phyloP scores from a whole-genome alignment of 2,113 vertebrate species.

The Apeltes quadracus region DNA sequence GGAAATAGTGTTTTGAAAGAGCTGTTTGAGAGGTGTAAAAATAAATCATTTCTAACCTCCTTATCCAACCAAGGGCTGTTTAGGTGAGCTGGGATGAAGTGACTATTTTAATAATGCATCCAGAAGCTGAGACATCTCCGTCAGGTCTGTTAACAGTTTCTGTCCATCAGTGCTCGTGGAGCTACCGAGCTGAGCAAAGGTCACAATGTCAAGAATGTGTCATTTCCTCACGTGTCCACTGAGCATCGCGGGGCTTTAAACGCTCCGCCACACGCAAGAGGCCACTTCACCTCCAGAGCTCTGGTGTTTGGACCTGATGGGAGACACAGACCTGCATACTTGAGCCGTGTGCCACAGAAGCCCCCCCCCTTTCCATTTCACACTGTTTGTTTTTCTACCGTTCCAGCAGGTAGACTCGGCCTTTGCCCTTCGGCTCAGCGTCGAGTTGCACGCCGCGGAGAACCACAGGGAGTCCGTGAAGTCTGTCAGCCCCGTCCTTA shows the following conservation, averaged over 20 bases:
- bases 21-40: not conserved
- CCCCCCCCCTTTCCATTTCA: constrained; percentile 26
- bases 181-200: constrained; percentile 28
- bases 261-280: constrained; percentile 41
- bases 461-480: constrained; percentile 48
- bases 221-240: constrained; percentile 34
- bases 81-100: not conserved
- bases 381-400: constrained; percentile 71
- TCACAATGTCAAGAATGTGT: constrained; percentile 54
- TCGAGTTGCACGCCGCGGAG: constrained; percentile 38
- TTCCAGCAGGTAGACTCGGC: constrained; percentile 60
- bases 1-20: not conserved
- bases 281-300: constrained; percentile 40
- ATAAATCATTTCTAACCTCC: not conserved
- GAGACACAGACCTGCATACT: constrained; percentile 31
- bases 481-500: constrained; percentile 36
- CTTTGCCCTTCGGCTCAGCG: constrained; percentile 57
- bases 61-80: not conserved
- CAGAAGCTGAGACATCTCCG: constrained; percentile 12
- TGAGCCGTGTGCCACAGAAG: constrained; percentile 28
- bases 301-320: constrained; percentile 41
- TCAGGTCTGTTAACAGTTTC: constrained; percentile 38
- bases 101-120: not conserved
- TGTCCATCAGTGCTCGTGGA: constrained; percentile 30
- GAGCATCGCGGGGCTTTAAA: constrained; percentile 34